Base-by-base conservation (phyloP, 2,797 vertebrate genomes). In the Catharus ustulatus region DNA sequence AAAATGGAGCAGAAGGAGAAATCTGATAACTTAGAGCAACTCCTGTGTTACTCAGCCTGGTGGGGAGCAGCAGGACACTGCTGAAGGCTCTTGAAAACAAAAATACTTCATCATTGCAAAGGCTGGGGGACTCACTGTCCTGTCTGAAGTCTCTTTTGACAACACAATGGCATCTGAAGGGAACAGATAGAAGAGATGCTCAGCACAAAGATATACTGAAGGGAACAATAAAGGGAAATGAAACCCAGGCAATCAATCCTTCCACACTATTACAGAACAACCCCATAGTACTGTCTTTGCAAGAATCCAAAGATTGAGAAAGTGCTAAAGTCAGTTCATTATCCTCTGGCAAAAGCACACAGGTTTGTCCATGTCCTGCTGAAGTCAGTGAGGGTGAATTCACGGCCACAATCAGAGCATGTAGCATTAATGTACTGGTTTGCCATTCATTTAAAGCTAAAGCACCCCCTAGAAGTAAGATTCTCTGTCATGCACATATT, bases 161-260 rank as follows among this genome's bases (percentile, higher is more conserved):
- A 88, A n/a, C 51, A 89, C 67, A 87, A 67, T 34, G 22, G 40
- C 69, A 66, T 67, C 38, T 63, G 61, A 86, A 86, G 66, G 63
- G 62, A 91, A 24, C 2, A 90, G 78, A 58, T 0, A 68, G 78
- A 78, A 68, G 78, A 81, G 69, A 92, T 73, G 74, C 45, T 85
- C 19, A 32, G 59, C 88, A 95, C 79, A 84, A 92, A 82, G 43
- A 78, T 27, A 69, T 5, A 63, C 19, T 72, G 79, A 88, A 84
- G 69, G 17, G 7, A 91, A 20, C 15, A 73, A 78, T 38, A 84
- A 89, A 84, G 55, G 55, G 52, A 92, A 91, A 87, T 6, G 12
- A 90, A 94, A 75, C 14, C 43, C 79, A 75, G 40, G 48, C 66
- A 89, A 73, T 79, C 86, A 92, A 79, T 84, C 84, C 46, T 73